Percentiles rank a stretch among this genome's conserved stretches.
These are phyloP conservation scores for Scaptomyza pallida DNA, from an alignment of 1,140 invertebrate species.

Conservation along the genomic window DNA sequence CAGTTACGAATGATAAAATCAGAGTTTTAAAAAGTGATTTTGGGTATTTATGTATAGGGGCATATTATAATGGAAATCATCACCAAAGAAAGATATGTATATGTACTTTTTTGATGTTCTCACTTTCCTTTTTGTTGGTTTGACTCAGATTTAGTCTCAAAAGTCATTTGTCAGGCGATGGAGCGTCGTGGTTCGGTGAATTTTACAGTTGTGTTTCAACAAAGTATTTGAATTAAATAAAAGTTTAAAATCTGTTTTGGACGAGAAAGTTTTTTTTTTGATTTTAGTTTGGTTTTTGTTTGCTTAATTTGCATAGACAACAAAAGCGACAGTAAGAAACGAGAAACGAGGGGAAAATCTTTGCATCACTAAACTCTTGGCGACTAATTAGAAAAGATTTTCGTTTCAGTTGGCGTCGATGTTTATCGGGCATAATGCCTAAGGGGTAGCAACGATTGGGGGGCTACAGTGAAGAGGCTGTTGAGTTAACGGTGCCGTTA, in stretches of 20 bases:
- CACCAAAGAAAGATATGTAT: not conserved
- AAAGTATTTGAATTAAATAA: constrained; percentile 77
- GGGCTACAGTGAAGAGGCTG: constrained; percentile 18
- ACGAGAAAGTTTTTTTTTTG: constrained; percentile 73
- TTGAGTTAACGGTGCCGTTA: constrained; percentile 57
- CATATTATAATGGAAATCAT: constrained; percentile 20
- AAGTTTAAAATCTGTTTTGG: constrained; percentile 62
- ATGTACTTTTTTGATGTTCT: constrained; percentile 47
- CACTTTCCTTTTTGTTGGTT: constrained; percentile 76
- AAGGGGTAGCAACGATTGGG: not conserved
- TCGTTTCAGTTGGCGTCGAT: constrained; percentile 52
- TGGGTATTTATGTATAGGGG: constrained; percentile 43
- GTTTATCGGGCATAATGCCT: constrained; percentile 23
- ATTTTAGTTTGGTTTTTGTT: constrained; percentile 17
- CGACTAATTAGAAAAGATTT: constrained; percentile 65
- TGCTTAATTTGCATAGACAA: constrained; percentile 70
- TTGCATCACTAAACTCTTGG: constrained; percentile 54
- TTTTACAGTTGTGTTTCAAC: constrained; percentile 72
- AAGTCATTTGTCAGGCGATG: constrained; percentile 58
- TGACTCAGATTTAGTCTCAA: constrained; percentile 52
- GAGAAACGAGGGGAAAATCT: constrained; percentile 52
- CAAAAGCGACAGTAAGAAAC: constrained; percentile 62
- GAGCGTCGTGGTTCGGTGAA: constrained; percentile 11
- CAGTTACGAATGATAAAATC: not conserved
- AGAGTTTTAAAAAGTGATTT: not conserved